A percentile compares a stretch with the other conserved stretches of the same genome.
Conservation (phyloP, 2,888 invertebrate genomes). For the Euproctis similis region DNA sequence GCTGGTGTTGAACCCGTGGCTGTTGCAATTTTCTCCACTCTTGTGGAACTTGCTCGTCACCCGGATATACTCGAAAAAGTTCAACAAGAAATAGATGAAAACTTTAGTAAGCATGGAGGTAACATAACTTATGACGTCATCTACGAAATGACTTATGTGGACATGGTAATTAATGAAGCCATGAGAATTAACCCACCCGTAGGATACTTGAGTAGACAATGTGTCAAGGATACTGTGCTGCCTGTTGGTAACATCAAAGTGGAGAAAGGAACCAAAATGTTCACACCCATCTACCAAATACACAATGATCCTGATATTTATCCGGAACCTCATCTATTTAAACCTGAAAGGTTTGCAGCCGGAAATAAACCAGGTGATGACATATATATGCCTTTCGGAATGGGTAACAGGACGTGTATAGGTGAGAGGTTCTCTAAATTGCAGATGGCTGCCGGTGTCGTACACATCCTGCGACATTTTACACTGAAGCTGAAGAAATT, state of each 20-base stretch:
- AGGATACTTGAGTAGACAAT: slow-evolving; percentile 33
- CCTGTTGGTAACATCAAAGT: slow-evolving; percentile 47
- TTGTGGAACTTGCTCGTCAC: slow-evolving; percentile 37
- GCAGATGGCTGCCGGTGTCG: slow-evolving; percentile 37
- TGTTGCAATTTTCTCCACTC: slow-evolving; percentile 22
- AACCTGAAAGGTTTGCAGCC: slow-evolving; percentile 50
- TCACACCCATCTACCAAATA: slow-evolving; percentile 24
- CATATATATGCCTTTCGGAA: slow-evolving; percentile 58
- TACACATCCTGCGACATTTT: slow-evolving; percentile 14
- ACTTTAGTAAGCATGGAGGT: slow-evolving; percentile 10
- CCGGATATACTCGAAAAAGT: slow-evolving; percentile 30
- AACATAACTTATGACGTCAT: slow-evolving; percentile 23
- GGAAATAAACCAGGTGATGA: slow-evolving; percentile 29
- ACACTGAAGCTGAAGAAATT: neutral
- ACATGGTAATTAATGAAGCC: slow-evolving; percentile 38
- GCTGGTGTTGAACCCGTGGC: slow-evolving; percentile 50
- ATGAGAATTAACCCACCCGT: slow-evolving; percentile 45
- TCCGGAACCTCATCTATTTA: slow-evolving; percentile 53
- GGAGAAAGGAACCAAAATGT: slow-evolving; percentile 37
- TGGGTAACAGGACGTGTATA: slow-evolving; percentile 58
- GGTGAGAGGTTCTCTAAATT: slow-evolving; percentile 44
- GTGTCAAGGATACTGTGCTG: slow-evolving; percentile 34
- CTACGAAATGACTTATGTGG: slow-evolving; percentile 39
- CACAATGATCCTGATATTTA: slow-evolving; percentile 56
- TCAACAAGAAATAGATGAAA: slow-evolving; percentile 14